Base-by-base conservation (phyloP, 1,140 invertebrate genomes). In the Zaprionus lachaisei region DNA sequence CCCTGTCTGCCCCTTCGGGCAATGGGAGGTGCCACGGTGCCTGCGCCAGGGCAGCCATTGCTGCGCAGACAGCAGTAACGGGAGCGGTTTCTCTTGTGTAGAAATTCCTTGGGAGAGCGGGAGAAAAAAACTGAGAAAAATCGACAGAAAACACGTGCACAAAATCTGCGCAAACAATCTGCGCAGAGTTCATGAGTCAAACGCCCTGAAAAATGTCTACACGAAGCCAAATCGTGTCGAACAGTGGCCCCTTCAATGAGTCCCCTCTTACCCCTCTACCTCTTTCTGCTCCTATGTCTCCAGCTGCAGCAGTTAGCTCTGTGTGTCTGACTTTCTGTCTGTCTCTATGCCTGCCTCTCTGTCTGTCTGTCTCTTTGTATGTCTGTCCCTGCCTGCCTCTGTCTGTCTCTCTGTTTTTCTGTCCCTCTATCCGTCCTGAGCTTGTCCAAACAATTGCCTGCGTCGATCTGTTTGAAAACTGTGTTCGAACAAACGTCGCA, bases 391-490 rank as follows among this genome's bases (percentile, higher is more conserved):
- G 31, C 2, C 41, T 41, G 15, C 38, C 15, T 7, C 38, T 17
- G n/a, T 17, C 41, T 44, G 41, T 44, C 38, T 11, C 38, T 5
- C 41, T 9, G 2, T 47, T 17, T 17, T n/a, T 47, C 41, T 17
- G 41, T 56, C 57, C 54, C 24, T 61, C 49, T 44, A 55, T 60
- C 47, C 64, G 61, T 38, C 55, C 80, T 75, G 67, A 72, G 79
- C 63, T 84, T 87, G 84, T 90, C 84, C 81, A 90, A 89, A 89
- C 84, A 89, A 90, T 89, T 89, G 85, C 81, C 81, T 64, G 76
- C 75, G 81, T 90, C 85, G 85, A 90, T 90, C 85, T 90, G 77
- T 90, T 90, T 90, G 85, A 80, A 90, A 90, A 84, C 80, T 90
- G 81, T 90, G 85, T 90, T 90, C 76, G 85, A 84, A 85, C 84